Percentiles rank a stretch among this genome's conserved stretches.
Evolutionary conservation across 2,888 invertebrate genomes (phyloP).

Genomic region (Pseudolycoriella hygida): DNA sequence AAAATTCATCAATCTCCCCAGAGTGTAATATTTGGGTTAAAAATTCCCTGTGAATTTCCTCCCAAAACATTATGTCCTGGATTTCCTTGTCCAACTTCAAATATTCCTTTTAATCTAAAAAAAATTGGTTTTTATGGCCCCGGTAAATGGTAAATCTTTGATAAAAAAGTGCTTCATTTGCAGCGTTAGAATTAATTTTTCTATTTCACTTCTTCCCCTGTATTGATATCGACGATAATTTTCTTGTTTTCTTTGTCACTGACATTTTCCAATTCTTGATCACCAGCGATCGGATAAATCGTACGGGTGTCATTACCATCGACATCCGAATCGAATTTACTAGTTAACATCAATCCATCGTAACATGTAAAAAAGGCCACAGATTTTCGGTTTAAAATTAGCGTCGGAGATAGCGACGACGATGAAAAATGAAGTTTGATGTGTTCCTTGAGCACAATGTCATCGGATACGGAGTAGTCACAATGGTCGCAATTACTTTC

Average conservation of each 20-base stretch:
- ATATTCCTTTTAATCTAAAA: too few relatives aligned
- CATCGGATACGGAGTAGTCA: conserved; percentile 60
- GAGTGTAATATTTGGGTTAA: too few relatives aligned
- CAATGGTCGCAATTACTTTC: conserved; percentile 62
- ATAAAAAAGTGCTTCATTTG: too few relatives aligned
- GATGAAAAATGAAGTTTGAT: conserved; percentile 53
- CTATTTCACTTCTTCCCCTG: conserved; percentile 1
- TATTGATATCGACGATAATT: conserved; percentile 6
- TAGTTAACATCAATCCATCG: conserved; percentile 21
- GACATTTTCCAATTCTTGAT: conserved; percentile 1
- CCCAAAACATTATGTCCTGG: too few relatives aligned
- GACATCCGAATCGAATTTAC: not conserved
- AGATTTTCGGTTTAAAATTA: not conserved
- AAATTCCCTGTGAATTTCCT: too few relatives aligned
- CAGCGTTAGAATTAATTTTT: too few relatives aligned
- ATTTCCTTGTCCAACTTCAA: too few relatives aligned
- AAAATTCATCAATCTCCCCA: too few relatives aligned
- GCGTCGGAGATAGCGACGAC: not conserved
- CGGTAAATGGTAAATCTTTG: too few relatives aligned
- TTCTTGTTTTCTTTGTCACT: conserved; percentile 7
- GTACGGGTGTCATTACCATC: conserved; percentile 1
- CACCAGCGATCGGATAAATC: not conserved
- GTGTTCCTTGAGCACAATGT: conserved; percentile 60
- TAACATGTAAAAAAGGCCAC: conserved; percentile 27
- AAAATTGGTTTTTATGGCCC: too few relatives aligned